Conservation (phyloP, 2,113 vertebrate species). For the Oceanites oceanicus region DNA sequence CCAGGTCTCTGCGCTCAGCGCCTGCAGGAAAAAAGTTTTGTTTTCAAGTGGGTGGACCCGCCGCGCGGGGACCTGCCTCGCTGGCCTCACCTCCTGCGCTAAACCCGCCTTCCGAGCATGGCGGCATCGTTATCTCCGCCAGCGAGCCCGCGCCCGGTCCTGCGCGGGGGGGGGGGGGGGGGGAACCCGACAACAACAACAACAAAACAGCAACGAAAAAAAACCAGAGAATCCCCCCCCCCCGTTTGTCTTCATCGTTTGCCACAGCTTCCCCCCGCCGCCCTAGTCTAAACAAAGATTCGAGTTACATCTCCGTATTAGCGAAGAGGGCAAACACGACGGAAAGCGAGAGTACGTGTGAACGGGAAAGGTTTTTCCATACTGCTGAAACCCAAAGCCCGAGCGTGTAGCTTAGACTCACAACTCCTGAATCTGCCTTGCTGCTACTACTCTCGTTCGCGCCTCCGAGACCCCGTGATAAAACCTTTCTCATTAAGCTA, state of each 20-base stretch:
- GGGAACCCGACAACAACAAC: not conserved
- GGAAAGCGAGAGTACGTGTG: not conserved
- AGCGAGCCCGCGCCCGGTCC: not conserved
- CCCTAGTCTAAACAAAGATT: conserved; percentile 17
- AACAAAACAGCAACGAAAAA: not conserved
- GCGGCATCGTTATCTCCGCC: conserved; percentile 52
- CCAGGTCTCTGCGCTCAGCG: conserved; percentile 51
- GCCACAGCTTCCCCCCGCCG: not conserved
- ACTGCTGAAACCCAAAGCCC: not conserved
- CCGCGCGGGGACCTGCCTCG: conserved; percentile 15
- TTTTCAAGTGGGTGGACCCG: conserved; percentile 80
- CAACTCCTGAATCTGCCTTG: fast-evolving
- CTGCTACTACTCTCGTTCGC: not conserved
- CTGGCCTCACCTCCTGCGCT: conserved; percentile 80
- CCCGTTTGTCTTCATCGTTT: not conserved
- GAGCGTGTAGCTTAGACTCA: not conserved
- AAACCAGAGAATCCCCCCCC: not conserved
- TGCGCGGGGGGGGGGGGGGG: not conserved
- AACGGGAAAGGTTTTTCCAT: not conserved
- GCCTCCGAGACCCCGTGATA: not conserved
- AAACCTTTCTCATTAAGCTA: conserved; percentile 41
- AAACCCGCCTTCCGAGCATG: conserved; percentile 71
- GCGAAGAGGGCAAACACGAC: not conserved
- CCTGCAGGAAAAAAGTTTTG: conserved; percentile 72
- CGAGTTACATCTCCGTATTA: not conserved